Evolutionary conservation across 2,113 vertebrate species (phyloP).

Genomic region (Microtus richardsoni): DNA sequence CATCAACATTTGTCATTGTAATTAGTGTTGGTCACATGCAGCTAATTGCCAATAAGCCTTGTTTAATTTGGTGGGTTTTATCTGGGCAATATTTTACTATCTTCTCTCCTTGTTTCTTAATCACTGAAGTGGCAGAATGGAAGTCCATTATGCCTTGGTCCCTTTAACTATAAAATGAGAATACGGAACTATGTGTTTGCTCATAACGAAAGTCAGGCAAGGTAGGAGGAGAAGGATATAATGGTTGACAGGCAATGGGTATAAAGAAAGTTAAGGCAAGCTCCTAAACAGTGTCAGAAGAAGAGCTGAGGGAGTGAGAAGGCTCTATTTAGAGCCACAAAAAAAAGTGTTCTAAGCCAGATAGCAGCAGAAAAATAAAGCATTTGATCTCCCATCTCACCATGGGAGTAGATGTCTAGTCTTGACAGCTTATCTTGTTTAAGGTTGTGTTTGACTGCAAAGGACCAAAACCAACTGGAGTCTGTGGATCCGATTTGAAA

Average conservation of each 20-base stretch:
- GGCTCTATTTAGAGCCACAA: background rate
- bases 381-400: background rate
- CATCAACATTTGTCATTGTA: background rate
- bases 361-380: background rate
- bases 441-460: background rate
- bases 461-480: background rate
- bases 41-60: background rate
- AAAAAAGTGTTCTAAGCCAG: background rate
- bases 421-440: background rate
- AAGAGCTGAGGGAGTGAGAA: background rate
- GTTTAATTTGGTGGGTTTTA: slow-evolving; percentile 1
- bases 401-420: background rate
- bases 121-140: background rate
- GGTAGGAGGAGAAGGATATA: background rate
- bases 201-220: background rate
- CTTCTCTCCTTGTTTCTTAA: slow-evolving; percentile 9
- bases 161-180: background rate
- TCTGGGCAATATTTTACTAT: background rate
- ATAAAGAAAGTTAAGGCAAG: background rate
- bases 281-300: background rate
- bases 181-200: background rate
- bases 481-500: background rate
- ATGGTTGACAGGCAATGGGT: background rate
- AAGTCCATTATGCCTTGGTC: background rate
- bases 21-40: background rate